phyloP scores from a whole-genome alignment of 2,113 vertebrate genomes.

The Cynopterus brachyotis region DNA sequence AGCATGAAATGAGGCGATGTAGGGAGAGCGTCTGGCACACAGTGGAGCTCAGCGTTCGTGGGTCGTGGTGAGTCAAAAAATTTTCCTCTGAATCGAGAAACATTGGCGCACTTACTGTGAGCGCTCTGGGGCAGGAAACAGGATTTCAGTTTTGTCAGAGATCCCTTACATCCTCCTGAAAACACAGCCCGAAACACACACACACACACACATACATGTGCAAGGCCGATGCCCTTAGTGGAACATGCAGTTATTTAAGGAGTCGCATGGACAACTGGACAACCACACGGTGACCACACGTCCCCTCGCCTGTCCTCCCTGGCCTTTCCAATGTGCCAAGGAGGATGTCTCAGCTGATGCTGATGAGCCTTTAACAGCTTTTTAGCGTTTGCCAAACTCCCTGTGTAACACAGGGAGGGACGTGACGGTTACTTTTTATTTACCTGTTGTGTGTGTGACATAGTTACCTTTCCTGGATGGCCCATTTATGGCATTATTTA shows the following conservation, averaged over 20 bases:
- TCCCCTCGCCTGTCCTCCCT: not conserved
- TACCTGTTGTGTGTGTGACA: not conserved
- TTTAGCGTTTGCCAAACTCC: not conserved
- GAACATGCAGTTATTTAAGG: not conserved
- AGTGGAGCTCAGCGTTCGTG: not conserved
- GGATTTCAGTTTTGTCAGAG: not conserved
- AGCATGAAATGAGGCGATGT: not conserved
- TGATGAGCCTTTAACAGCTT: not conserved
- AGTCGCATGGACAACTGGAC: not conserved
- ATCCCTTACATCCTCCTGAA: not conserved
- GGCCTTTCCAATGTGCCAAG: not conserved
- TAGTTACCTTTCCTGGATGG: not conserved
- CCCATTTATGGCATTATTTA: not conserved
- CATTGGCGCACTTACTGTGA: not conserved
- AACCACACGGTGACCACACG: not conserved
- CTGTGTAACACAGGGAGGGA: not conserved
- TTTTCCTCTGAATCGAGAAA: not conserved
- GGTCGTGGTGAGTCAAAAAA: not conserved
- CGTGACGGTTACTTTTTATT: not conserved
- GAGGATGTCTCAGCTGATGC: not conserved
- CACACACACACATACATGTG: too few species aligned
- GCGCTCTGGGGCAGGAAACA: not conserved
- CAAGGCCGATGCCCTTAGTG: not conserved
- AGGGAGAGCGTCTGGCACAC: not conserved
- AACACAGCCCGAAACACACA: not conserved